Conservation (phyloP, 2,888 invertebrate genomes). For the Lochmaea crataegi region DNA sequence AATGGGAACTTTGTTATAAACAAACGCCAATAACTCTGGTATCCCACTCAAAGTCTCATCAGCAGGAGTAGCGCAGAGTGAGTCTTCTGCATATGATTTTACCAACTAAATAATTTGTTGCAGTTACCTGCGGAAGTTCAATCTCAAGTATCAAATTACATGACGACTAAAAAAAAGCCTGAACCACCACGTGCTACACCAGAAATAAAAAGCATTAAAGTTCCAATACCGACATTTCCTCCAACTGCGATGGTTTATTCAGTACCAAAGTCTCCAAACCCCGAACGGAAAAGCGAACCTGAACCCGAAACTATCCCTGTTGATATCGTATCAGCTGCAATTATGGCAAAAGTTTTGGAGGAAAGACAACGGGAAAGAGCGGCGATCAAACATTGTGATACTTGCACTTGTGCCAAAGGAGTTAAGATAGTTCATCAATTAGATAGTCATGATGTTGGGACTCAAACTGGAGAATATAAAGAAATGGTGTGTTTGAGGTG, state of each 20-base stretch:
- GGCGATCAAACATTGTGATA: constrained; percentile 84
- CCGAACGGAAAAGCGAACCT: constrained; percentile 64
- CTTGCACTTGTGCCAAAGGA: constrained; percentile 76
- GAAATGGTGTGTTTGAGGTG: constrained; percentile 72
- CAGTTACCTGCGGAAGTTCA: constrained; percentile 93
- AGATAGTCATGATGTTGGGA: constrained; percentile 71
- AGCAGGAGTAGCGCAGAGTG: too few species aligned
- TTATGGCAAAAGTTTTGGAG: constrained; percentile 92
- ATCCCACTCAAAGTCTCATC: too few species aligned
- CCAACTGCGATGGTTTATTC: constrained; percentile 87
- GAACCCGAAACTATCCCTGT: constrained; percentile 73
- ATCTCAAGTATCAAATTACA: constrained; percentile 85
- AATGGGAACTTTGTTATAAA: too few species aligned
- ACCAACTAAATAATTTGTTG: constrained; percentile 50
- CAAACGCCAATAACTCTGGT: too few species aligned
- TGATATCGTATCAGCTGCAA: constrained; percentile 85
- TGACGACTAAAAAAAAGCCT: constrained; percentile 72
- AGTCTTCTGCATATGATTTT: too few species aligned
- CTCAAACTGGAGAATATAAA: constrained; percentile 73
- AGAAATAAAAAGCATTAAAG: constrained; percentile 75
- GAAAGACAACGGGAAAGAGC: constrained; percentile 85
- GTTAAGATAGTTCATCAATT: constrained; percentile 69
- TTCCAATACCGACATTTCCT: constrained; percentile 83
- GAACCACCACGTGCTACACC: constrained; percentile 61
- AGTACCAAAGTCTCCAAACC: constrained; percentile 65